A percentile compares a stretch with the other conserved stretches of the same genome.
Conservation (phyloP, 2,797 vertebrate species). For the Cephalopachus bancanus region DNA sequence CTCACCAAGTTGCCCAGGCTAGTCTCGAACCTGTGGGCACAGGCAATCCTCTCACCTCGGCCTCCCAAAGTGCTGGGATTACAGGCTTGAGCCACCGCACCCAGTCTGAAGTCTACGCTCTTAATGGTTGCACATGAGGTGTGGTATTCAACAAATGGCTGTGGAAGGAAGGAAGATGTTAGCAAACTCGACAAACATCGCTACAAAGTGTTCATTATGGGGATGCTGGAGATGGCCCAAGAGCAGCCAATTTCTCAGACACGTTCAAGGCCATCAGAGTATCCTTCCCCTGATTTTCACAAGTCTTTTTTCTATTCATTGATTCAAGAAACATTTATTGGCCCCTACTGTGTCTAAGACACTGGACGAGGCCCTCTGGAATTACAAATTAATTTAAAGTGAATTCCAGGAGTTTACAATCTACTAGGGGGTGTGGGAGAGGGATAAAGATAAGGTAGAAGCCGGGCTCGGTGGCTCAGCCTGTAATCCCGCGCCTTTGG, state of each 20-base stretch:
- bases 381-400: neutral
- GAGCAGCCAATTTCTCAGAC: neutral
- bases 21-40: too few relatives aligned
- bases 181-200: neutral
- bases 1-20: too few relatives aligned
- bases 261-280: neutral
- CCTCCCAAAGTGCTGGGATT: too few relatives aligned
- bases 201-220: neutral
- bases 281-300: neutral
- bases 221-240: neutral
- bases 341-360: neutral
- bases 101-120: neutral
- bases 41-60: too few relatives aligned
- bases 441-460: neutral
- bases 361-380: neutral
- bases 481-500: too few relatives aligned
- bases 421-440: neutral
- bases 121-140: neutral
- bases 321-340: neutral
- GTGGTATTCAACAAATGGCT: neutral
- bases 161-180: neutral
- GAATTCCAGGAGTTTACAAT: constrained; percentile 62
- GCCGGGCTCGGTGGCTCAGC: too few relatives aligned
- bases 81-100: too few relatives aligned
- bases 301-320: neutral